phyloP scores from a whole-genome alignment of 1,140 invertebrate genomes.

The Penaeus japonicus region DNA sequence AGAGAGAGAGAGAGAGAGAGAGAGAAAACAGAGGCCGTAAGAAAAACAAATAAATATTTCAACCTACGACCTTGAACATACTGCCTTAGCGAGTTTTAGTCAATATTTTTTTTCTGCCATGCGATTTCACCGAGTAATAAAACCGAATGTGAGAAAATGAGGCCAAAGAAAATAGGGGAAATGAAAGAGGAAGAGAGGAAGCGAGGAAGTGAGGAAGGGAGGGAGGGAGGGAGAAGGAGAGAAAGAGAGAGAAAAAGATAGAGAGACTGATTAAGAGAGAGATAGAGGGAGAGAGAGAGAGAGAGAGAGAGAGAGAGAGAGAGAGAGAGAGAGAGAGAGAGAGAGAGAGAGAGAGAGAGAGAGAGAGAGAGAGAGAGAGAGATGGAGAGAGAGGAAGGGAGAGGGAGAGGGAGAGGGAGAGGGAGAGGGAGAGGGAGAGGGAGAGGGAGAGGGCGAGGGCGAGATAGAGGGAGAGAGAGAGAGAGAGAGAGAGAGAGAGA shows the following conservation, averaged over 20 bases:
- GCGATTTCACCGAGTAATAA: too few species aligned
- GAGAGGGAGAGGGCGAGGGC: background rate
- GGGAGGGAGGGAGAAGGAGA: background rate
- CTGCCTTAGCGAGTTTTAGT: too few species aligned
- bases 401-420: constrained; percentile 19
- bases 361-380: too few species aligned
- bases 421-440: constrained; percentile 23
- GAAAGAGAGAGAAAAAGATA: too few species aligned
- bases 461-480: background rate
- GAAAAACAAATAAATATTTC: background rate
- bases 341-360: background rate
- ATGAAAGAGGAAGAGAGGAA: background rate
- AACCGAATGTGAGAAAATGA: background rate
- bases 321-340: constrained; percentile 25
- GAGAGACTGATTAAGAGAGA: background rate
- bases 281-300: constrained; percentile 16
- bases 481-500: too few species aligned
- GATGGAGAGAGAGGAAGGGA: background rate
- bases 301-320: constrained; percentile 29
- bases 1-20: too few species aligned
- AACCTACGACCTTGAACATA: too few species aligned
- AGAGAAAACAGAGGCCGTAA: background rate
- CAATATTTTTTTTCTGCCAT: too few species aligned
- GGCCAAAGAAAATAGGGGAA: background rate
- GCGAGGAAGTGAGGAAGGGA: background rate